Evolutionary conservation across 1,140 invertebrate genomes (phyloP), one percentile per base, ranked within the genome.

Genomic region (Camponotus vicinus): DNA sequence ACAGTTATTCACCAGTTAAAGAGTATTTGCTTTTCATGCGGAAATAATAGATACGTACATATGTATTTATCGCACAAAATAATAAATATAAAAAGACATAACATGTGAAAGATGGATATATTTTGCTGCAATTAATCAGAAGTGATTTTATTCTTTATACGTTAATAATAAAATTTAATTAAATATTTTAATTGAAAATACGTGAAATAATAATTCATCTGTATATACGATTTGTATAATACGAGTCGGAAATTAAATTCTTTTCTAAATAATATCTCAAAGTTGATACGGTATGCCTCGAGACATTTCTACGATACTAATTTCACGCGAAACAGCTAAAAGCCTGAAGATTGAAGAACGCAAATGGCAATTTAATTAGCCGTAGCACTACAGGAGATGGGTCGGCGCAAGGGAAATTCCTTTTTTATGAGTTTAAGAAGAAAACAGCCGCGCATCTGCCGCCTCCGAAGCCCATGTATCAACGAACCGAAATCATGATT

Each of bases 401-500:
- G 70, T 86, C 37, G 57, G 77, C 79, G 88, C 27, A 71, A 34
- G 45, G 79, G 52, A 89, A 78, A 79, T 61, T 64, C 70, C 55
- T 77, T 89, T 90, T 90, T 90, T 89, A 88, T 78, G 85, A 84
- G 84, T 71, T 83, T 59, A 63, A 63, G 63, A 49, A 69, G 52
- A 63, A 57, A 71, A 13, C 66, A 45, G 49, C 40, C 64, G 71
- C 70, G 79, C 86, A 89, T 78, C 83, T 85, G 86, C 67, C 67
- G 40, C 75, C 69, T 71, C n/a, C 63, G 61, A 85, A 78, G 66
- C 88, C 75, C 79, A 80, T 89, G 87, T 89, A 87, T 91, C 88
- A 89, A 71, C 89, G 86, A 82, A 61, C 61, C 69, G 86, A 83
- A 91, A 83, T 88, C 91, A 91, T 91, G 91, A 89, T 92, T 91